These are phyloP conservation scores for Cinara cedri DNA, from an alignment of 2,888 invertebrate species.

Conservation along the genomic window DNA sequence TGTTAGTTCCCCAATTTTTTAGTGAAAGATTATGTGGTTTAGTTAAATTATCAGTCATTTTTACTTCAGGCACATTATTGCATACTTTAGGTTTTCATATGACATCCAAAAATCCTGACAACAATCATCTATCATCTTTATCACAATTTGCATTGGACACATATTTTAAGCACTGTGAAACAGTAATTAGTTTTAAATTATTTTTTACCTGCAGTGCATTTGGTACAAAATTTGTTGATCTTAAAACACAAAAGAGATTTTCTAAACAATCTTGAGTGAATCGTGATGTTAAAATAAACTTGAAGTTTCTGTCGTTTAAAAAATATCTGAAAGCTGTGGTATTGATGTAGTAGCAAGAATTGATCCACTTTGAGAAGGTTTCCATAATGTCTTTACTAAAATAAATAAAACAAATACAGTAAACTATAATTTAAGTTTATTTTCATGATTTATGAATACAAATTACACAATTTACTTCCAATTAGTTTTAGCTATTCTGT, in stretches of 20 bases:
- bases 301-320: not conserved
- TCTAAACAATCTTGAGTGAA: constrained; percentile 11
- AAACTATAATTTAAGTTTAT: no score
- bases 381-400: no score
- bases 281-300: not conserved
- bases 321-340: not conserved
- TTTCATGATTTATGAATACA: no score
- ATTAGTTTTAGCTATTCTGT: no score
- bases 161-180: constrained; percentile 1
- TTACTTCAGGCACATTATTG: no score
- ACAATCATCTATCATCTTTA: constrained; percentile 10
- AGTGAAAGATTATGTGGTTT: no score
- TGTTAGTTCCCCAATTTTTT: no score
- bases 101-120: constrained; percentile 1
- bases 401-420: no score
- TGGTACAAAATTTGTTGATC: constrained; percentile 3
- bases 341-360: not conserved
- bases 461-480: no score
- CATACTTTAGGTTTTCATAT: not conserved
- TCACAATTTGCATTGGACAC: constrained; percentile 3
- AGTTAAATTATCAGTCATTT: no score
- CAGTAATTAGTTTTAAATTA: constrained; percentile 27
- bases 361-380: constrained; percentile 2
- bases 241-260: constrained; percentile 9
- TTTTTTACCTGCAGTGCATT: constrained; percentile 15